These are phyloP conservation scores for Bostrychus sinensis DNA, from an alignment of 2,113 vertebrate genomes.

Conservation along the genomic window DNA sequence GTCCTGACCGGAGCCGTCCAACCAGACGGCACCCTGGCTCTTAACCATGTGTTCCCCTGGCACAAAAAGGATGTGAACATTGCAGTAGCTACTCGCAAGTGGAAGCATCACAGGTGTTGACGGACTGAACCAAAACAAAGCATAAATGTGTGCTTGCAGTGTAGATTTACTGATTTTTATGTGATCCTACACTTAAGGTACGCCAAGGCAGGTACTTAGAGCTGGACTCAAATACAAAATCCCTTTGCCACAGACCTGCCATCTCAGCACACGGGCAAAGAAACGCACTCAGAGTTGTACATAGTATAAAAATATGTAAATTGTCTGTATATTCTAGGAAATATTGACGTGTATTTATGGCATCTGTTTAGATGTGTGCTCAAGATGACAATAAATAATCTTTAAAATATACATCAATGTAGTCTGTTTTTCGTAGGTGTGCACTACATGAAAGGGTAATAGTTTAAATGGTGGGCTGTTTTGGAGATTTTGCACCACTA, in stretches of 20 bases:
- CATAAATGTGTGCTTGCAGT: constrained; percentile 15
- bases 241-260: constrained; percentile 29
- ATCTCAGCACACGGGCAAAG: constrained; percentile 54
- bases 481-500: constrained; percentile 18
- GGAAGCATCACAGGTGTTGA: constrained; percentile 87
- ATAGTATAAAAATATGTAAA: constrained; percentile 69
- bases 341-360: constrained; percentile 66
- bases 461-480: neutral
- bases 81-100: constrained; percentile 82
- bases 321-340: constrained; percentile 61
- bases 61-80: constrained; percentile 84
- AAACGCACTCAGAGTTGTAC: constrained; percentile 78
- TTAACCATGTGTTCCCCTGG: constrained; percentile 85
- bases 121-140: neutral
- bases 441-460: neutral
- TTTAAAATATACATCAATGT: neutral
- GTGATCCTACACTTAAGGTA: neutral
- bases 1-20: constrained; percentile 83
- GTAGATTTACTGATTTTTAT: neutral
- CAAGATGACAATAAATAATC: constrained; percentile 57
- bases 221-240: constrained; percentile 18
- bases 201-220: neutral
- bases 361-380: constrained; percentile 44
- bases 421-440: neutral
- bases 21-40: constrained; percentile 68